Evolutionary conservation across 2,113 vertebrate genomes (phyloP), one percentile per base, ranked within the genome.

Genomic region (Amphilophus citrinellus): DNA sequence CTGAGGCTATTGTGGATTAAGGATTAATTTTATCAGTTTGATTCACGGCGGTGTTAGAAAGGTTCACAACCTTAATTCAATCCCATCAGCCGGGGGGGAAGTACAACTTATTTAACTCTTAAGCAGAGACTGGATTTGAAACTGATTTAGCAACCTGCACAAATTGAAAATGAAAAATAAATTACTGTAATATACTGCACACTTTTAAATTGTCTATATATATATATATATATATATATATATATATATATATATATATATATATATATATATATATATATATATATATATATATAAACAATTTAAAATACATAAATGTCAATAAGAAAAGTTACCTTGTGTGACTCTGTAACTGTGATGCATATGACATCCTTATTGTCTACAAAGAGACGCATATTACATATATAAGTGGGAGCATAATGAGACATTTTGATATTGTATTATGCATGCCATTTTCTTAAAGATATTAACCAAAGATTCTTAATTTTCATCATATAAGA

Each of bases 21-120:
- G 77, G 53, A 77, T 87, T 89, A 3, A 89, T 91, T 86, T 88
- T 66, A 91, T 89, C 89, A 89, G 7, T 35, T 75, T 86, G 87
- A 88, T 89, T 90, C 76, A 85, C 47, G 59, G 15, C 10, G 1
- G 57, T 81, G 80, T 83, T 44, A 63, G 30, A 92, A 88, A 91
- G 61, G 82, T 61, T 90, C 56, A 35, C 37, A 79, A 57, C 20
- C 27, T 60, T 37, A 59, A 61, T 83, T 85, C 13, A 32, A 39
- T 76, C 8, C 56, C 15, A 82, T 86, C 57, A 78, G 22, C 1
- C 24, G 24, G 0, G 10, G 10, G 15, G 20, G 7, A 62, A 24
- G 39, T 4, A n/a, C 10, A 79, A 71, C 24, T 10, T 32, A 61
- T 53, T 73, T 56, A 57, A 30, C 37, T 82, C 44, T 79, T 9